phyloP scores from a whole-genome alignment of 1,140 invertebrate species.

The Conus betulinus region DNA sequence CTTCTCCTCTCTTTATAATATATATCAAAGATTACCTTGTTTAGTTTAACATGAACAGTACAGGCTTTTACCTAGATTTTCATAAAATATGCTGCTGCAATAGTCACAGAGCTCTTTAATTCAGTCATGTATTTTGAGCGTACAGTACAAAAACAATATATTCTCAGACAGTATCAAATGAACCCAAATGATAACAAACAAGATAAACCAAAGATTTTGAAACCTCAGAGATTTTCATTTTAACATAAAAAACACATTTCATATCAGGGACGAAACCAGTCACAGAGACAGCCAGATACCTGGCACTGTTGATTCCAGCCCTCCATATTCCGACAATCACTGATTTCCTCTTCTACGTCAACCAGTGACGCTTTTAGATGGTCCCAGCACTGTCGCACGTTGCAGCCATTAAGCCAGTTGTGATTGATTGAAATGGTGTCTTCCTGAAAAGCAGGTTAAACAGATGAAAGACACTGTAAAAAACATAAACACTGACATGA shows the following conservation, averaged over 20 bases:
- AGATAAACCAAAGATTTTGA: neutral
- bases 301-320: conserved; percentile 72
- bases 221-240: neutral
- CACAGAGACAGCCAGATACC: conserved; percentile 48
- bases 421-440: conserved; percentile 98
- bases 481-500: too few relatives aligned
- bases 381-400: conserved; percentile 85
- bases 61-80: too few relatives aligned
- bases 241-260: neutral
- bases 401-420: conserved; percentile 97
- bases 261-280: neutral
- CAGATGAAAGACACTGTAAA: too few relatives aligned
- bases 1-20: too few relatives aligned
- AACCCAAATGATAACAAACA: neutral
- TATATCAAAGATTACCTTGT: too few relatives aligned
- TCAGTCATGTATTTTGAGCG: too few relatives aligned
- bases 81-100: too few relatives aligned
- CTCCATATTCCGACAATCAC: conserved; percentile 69
- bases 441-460: conserved; percentile 76
- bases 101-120: too few relatives aligned
- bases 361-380: conserved; percentile 81
- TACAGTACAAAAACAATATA: too few relatives aligned
- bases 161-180: too few relatives aligned
- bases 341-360: conserved; percentile 87
- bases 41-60: too few relatives aligned